Conservation (phyloP, 2,888 invertebrate genomes). For the Cylloceria caligata region DNA sequence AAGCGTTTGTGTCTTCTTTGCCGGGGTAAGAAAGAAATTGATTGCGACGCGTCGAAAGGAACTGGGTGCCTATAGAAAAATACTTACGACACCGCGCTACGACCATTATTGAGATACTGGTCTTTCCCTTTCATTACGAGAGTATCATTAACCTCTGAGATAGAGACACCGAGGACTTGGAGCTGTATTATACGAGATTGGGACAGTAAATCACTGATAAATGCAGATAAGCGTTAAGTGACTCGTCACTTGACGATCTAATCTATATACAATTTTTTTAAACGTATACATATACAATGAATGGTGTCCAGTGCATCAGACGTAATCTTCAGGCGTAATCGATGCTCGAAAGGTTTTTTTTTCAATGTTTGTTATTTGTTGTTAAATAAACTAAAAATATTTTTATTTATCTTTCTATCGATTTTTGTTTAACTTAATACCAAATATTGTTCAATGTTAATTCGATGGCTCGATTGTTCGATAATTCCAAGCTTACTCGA, state of each 20-base stretch:
- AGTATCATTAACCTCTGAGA: conserved; percentile 27
- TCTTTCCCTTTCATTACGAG: conserved; percentile 29
- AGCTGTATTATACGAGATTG: conserved; percentile 2
- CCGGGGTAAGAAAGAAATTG: conserved; percentile 49
- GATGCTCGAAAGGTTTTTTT: background rate
- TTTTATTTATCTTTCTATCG: too few species aligned
- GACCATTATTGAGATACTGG: conserved; percentile 46
- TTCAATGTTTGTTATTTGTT: background rate
- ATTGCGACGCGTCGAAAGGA: conserved; percentile 46
- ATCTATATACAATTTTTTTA: conserved; percentile 11
- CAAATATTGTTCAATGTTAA: too few species aligned
- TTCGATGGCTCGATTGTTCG: too few species aligned
- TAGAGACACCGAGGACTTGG: background rate
- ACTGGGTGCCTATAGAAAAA: conserved; percentile 41
- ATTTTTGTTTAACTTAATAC: too few species aligned
- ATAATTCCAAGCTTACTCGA: too few species aligned
- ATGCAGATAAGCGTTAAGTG: conserved; percentile 28
- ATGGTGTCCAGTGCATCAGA: background rate
- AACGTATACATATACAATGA: background rate
- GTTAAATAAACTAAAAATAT: too few species aligned
- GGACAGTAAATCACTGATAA: conserved; percentile 43
- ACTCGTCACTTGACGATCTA: conserved; percentile 41
- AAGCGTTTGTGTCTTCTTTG: conserved; percentile 19
- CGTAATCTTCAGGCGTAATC: background rate
- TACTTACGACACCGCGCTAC: conserved; percentile 10